Base-by-base conservation (phyloP, 2,888 invertebrate species). In the Diachrysia chrysitis region DNA sequence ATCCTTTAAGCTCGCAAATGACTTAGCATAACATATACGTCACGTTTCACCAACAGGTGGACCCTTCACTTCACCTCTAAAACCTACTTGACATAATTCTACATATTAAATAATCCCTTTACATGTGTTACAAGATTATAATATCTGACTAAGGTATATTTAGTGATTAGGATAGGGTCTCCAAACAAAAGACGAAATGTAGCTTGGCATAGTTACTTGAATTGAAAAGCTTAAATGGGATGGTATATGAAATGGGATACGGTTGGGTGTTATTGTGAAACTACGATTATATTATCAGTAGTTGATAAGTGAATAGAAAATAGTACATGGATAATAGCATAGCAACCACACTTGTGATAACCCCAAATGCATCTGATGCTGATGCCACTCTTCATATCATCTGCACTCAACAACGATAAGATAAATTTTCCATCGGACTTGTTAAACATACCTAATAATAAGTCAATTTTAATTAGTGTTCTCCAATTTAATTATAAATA, bases 371-470 rank as follows among this genome's bases (percentile, higher is more conserved):
- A 87, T 83, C 82, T 79, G 77, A 81, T 83, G 82, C 76, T 81
- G 69, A 81, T 78, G 79, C 82, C 73, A 82, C 81, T 78, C 75
- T 78, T 77, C 67, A 78, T 74, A 81, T 80, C 85, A 86, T 83
- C 81, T 82, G 70, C 67, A 81, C 83, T 86, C 83, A 86, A 88
- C 79, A 78, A 29, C 59, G 92, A 91, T 92, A 90, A 92, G 90
- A 90, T 90, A 91, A 89, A 89, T 88, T 89, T 89, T 91, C 88
- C 87, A 85, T 82, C 81, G 69, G 77, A 77, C 72, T 65, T 63
- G 76, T 76, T 76, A 37, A 56, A 75, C 57, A 63, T 63, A 65
- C 12, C 35, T 66, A 63, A 51, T 81, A 66, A 79, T 67, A 68
- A 62, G 58, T 21, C 51, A 58, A 59, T 65, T 58, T 66, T 61